A percentile compares a stretch with the other conserved stretches of the same genome.
Conservation (phyloP, 2,797 vertebrate genomes). For the Sarcophilus harrisii region DNA sequence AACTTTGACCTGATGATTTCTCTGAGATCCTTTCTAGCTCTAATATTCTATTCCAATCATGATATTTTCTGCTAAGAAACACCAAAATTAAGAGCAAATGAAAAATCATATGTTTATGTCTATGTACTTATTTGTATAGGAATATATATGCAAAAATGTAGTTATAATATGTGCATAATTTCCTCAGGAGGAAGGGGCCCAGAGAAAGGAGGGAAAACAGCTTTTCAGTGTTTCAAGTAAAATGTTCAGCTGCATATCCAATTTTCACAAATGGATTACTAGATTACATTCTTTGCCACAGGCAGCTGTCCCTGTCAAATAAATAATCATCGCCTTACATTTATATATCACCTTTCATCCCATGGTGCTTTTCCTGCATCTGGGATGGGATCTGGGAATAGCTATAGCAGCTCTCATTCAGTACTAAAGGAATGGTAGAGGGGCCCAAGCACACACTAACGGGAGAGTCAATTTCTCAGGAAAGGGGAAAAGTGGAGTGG, state of each 20-base stretch:
- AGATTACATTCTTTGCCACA: constrained; percentile 74
- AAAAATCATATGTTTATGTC: background rate
- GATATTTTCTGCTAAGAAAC: background rate
- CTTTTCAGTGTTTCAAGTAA: constrained; percentile 55
- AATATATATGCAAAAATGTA: background rate
- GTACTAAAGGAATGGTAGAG: background rate
- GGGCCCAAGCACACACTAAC: background rate
- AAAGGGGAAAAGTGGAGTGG: background rate
- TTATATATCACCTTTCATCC: constrained; percentile 73
- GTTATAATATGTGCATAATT: background rate
- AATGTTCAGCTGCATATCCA: constrained; percentile 43
- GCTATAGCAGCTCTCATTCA: background rate
- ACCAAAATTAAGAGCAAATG: constrained; percentile 38
- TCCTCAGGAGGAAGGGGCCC: background rate
- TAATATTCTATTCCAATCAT: background rate
- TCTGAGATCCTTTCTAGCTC: constrained; percentile 26
- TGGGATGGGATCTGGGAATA: constrained; percentile 54
- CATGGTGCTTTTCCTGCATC: constrained; percentile 35
- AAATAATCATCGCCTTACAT: constrained; percentile 76
- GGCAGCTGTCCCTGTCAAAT: constrained; percentile 80
- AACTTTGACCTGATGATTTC: background rate
- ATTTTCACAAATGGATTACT: constrained; percentile 79
- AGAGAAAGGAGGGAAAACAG: background rate
- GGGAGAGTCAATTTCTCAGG: background rate
- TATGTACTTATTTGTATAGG: background rate